Evolutionary conservation across 2,888 invertebrate genomes (phyloP).

Genomic region (Melangyna quadrimaculata): DNA sequence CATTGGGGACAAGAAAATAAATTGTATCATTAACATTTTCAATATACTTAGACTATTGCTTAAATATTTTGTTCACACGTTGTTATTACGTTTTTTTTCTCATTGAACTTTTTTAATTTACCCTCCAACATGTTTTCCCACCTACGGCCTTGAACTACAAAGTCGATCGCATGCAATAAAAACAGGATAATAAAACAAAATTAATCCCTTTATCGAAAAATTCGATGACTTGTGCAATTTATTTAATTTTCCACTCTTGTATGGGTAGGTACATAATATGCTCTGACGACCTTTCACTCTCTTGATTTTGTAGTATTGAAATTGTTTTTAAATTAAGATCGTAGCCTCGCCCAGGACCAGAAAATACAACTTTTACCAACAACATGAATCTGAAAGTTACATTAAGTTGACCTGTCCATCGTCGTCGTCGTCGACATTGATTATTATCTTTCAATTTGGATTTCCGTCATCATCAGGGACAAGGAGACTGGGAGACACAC

Average conservation of each 20-base stretch:
- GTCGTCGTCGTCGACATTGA: neutral
- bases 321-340: constrained; percentile 23
- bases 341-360: constrained; percentile 1
- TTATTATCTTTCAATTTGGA: neutral
- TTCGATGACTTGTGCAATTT: constrained; percentile 31
- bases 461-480: constrained; percentile 25
- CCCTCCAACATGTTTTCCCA: neutral
- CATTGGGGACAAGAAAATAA: too few relatives aligned
- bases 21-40: too few relatives aligned
- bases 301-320: neutral
- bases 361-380: constrained; percentile 41
- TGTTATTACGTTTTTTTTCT: too few relatives aligned
- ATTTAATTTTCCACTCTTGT: constrained; percentile 9
- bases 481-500: neutral
- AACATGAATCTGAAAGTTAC: neutral
- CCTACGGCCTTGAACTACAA: neutral
- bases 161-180: neutral
- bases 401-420: constrained; percentile 19
- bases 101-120: too few relatives aligned
- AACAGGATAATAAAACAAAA: constrained; percentile 33
- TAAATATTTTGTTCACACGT: too few relatives aligned
- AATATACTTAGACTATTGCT: too few relatives aligned
- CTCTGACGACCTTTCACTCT: constrained; percentile 45
- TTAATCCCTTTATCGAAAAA: constrained; percentile 38
- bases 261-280: too few relatives aligned